phyloP scores from a whole-genome alignment of 2,888 invertebrate species.

The Sarcophaga subvicina region DNA sequence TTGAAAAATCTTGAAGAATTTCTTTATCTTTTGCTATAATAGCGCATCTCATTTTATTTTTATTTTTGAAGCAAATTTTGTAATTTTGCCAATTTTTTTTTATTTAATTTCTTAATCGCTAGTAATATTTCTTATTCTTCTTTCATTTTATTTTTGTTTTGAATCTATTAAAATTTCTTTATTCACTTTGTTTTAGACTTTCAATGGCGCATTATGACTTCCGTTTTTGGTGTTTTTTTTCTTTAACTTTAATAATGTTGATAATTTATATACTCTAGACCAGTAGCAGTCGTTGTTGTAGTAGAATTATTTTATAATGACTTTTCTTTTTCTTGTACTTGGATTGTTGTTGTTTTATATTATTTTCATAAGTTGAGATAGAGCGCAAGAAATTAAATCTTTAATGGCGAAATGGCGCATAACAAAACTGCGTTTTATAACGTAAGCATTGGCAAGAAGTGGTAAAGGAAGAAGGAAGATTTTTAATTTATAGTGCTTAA shows the following conservation, averaged over 20 bases:
- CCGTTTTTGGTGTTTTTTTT: slow-evolving; percentile 57
- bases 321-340: slow-evolving; percentile 63
- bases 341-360: not conserved
- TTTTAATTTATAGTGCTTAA: slow-evolving; percentile 36
- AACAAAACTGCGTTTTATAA: slow-evolving; percentile 23
- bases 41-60: slow-evolving; percentile 14
- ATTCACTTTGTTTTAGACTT: not conserved
- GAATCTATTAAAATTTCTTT: slow-evolving; percentile 1
- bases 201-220: slow-evolving; percentile 71
- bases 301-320: slow-evolving; percentile 59
- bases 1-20: slow-evolving; percentile 41
- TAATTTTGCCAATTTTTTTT: slow-evolving; percentile 65
- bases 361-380: not conserved
- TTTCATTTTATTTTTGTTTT: slow-evolving; percentile 32
- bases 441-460: not conserved
- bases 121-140: slow-evolving; percentile 55
- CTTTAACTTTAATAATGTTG: slow-evolving; percentile 59
- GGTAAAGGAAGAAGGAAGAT: slow-evolving; percentile 6
- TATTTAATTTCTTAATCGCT: slow-evolving; percentile 52
- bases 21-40: slow-evolving; percentile 8
- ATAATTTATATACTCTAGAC: slow-evolving; percentile 65
- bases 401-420: slow-evolving; percentile 45
- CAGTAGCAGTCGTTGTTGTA: not conserved
- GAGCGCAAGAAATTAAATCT: slow-evolving; percentile 38
- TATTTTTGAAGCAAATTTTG: slow-evolving; percentile 48